Conservation (phyloP, 2,888 invertebrate genomes). For the Lasioglossum villosulum region DNA sequence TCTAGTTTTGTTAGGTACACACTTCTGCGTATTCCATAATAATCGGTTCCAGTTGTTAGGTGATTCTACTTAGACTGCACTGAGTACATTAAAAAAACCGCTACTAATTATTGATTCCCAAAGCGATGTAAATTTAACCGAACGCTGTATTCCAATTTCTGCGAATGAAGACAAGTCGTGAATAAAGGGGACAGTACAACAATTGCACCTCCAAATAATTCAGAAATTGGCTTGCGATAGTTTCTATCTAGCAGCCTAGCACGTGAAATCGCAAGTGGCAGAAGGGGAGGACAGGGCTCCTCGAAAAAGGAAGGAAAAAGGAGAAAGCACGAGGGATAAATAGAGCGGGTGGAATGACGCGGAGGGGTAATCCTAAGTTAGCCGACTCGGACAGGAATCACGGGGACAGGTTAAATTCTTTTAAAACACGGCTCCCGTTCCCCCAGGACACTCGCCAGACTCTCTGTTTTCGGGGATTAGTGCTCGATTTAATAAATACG, state of each 20-base stretch:
- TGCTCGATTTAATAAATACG: slow-evolving; percentile 71
- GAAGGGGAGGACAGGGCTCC: not conserved
- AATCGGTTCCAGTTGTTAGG: not conserved
- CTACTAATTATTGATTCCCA: too few species aligned
- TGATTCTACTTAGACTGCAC: too few species aligned
- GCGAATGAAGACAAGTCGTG: too few species aligned
- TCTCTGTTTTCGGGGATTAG: slow-evolving; percentile 64
- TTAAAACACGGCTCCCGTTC: slow-evolving; percentile 30
- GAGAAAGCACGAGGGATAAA: not conserved
- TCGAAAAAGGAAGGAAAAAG: not conserved
- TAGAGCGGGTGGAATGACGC: not conserved
- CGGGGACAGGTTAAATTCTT: slow-evolving; percentile 24
- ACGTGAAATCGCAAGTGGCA: not conserved
- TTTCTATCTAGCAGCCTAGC: not conserved
- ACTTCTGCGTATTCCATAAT: not conserved
- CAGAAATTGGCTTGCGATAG: too few species aligned
- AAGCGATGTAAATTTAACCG: too few species aligned
- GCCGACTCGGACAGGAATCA: not conserved
- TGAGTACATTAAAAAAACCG: too few species aligned
- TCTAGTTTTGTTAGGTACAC: not conserved
- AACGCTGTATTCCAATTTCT: not conserved
- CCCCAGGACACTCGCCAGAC: slow-evolving; percentile 28
- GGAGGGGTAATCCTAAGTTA: slow-evolving; percentile 8
- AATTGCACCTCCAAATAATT: not conserved
- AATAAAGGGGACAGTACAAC: not conserved